Percentiles rank a stretch among this genome's conserved stretches.
Evolutionary conservation across 2,113 vertebrate genomes (phyloP).

Genomic region (Lathamus discolor): DNA sequence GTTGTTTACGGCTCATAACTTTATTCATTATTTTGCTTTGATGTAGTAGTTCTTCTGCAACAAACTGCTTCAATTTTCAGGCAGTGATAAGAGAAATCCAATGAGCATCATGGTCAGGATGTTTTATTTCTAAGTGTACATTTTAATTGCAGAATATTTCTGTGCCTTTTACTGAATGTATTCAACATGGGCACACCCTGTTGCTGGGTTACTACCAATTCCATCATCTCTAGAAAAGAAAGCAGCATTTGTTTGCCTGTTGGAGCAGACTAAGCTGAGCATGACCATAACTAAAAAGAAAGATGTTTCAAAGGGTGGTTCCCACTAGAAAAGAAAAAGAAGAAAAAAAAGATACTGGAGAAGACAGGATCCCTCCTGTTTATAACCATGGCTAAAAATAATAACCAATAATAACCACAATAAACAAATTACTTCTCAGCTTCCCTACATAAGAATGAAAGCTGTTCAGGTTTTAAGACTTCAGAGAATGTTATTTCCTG

Average conservation of each 20-base stretch:
- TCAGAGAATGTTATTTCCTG: neutral
- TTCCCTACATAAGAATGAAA: neutral
- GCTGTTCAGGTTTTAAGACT: neutral
- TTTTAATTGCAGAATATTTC: conserved; percentile 29
- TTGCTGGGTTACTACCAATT: conserved; percentile 4
- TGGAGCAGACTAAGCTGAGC: neutral
- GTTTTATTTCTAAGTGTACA: neutral
- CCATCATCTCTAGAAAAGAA: conserved; percentile 31
- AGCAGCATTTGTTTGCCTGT: conserved; percentile 23
- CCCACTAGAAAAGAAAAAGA: neutral
- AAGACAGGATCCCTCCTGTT: neutral
- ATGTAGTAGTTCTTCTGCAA: neutral
- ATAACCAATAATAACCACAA: neutral
- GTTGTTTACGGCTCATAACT: neutral
- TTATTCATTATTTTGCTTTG: neutral
- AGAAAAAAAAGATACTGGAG: neutral
- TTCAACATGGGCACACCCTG: neutral
- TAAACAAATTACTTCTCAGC: neutral
- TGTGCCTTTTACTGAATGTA: conserved; percentile 7
- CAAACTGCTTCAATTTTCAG: neutral
- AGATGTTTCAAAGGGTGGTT: conserved; percentile 13
- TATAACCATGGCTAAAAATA: neutral
- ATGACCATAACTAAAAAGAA: conserved; percentile 2
- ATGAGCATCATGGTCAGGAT: neutral
- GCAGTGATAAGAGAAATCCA: neutral